Evolutionary conservation across 2,888 invertebrate species (phyloP).

Genomic region (Alentia gelatinosa): DNA sequence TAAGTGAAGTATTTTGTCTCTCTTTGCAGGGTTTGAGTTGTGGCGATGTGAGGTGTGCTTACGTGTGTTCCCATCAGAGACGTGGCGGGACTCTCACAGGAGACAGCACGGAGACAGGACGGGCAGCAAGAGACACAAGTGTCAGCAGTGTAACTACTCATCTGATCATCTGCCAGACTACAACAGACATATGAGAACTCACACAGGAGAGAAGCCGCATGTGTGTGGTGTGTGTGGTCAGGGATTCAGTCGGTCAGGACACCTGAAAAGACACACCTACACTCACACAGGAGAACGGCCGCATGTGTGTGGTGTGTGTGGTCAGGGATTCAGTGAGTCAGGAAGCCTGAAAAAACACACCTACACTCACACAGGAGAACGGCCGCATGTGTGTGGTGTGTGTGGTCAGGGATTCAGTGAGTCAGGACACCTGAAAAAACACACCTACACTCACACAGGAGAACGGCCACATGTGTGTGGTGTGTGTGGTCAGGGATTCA

Average conservation of each 20-base stretch:
- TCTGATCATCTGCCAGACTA: not conserved
- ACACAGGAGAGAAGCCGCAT: not conserved
- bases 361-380: conserved; percentile 19
- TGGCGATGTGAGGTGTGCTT: conserved; percentile 20
- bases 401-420: not conserved
- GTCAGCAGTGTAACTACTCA: conserved; percentile 16
- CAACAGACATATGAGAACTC: not conserved
- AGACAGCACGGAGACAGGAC: conserved; percentile 39
- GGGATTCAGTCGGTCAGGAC: not conserved
- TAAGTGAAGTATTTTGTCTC: not conserved
- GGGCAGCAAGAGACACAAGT: conserved; percentile 31
- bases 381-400: not conserved
- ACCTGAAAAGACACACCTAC: not conserved
- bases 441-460: not conserved
- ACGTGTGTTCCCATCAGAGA: not conserved
- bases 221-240: not conserved
- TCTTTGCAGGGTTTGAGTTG: conserved; percentile 10
- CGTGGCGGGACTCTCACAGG: not conserved
- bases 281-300: not conserved
- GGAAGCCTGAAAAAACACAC: not conserved
- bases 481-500: conserved; percentile 6
- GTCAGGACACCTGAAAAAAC: not conserved
- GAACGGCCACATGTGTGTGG: not conserved
- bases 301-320: not conserved
- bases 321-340: not conserved